Conservation (phyloP, 2,888 invertebrate species). For the Spodoptera exigua region DNA sequence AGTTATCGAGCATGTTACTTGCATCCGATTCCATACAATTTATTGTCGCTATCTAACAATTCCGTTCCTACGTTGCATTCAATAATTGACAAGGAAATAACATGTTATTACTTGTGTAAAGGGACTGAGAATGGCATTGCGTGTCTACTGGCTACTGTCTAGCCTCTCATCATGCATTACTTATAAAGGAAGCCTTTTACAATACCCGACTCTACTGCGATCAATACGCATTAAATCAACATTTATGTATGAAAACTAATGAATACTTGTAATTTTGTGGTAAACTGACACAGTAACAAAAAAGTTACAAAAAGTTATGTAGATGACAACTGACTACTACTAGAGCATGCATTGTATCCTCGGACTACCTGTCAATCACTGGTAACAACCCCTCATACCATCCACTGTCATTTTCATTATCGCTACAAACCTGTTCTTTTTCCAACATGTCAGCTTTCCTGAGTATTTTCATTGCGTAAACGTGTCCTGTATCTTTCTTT, state of each 20-base stretch:
- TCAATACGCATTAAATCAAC: neutral
- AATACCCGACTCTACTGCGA: neutral
- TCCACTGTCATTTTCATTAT: neutral
- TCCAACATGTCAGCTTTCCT: conserved; percentile 99
- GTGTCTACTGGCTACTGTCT: neutral
- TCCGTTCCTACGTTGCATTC: neutral
- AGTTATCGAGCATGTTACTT: no score
- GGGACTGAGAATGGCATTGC: neutral
- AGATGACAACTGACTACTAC: neutral
- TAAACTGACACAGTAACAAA: neutral
- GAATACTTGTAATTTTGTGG: neutral
- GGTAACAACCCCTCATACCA: conserved; percentile 7
- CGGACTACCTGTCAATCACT: neutral
- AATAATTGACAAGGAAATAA: conserved; percentile 1
- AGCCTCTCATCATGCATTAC: conserved; percentile 1
- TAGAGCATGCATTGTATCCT: neutral
- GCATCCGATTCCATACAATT: neutral
- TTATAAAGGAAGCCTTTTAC: conserved; percentile 12
- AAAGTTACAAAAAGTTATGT: neutral
- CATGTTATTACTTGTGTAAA: neutral
- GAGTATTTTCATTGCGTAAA: conserved; percentile 99
- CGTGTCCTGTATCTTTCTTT: conserved; percentile 99
- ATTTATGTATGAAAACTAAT: neutral
- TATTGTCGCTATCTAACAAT: neutral
- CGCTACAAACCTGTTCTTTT: conserved; percentile 95